phyloP scores from a whole-genome alignment of 2,888 invertebrate species.

The Athalia cordata region DNA sequence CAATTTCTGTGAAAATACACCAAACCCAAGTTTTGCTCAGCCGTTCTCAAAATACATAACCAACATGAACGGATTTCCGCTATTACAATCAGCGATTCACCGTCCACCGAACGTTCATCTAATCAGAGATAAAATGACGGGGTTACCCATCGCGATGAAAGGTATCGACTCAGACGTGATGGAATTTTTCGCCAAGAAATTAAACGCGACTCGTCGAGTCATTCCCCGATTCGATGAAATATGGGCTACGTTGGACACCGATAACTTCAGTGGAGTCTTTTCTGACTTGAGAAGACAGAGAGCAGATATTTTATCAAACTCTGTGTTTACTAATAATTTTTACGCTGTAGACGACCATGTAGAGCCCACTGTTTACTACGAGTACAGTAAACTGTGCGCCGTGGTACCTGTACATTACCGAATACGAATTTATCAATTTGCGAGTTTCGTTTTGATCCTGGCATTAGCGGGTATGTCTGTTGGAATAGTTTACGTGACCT shows the following conservation, averaged over 20 bases:
- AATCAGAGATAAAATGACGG: slow-evolving; percentile 11
- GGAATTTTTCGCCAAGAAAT: slow-evolving; percentile 4
- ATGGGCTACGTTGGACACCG: not conserved
- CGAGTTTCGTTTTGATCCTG: not conserved
- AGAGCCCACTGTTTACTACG: not conserved
- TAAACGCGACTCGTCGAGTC: slow-evolving; percentile 24
- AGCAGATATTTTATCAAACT: slow-evolving; percentile 9
- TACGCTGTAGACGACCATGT: not conserved
- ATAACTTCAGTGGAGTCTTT: not conserved
- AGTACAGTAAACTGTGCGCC: not conserved
- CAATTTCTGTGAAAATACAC: not conserved
- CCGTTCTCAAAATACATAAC: not conserved
- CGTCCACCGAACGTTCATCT: not conserved
- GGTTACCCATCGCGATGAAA: not conserved
- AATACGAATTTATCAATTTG: not conserved
- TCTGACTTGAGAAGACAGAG: not conserved
- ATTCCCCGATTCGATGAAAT: not conserved
- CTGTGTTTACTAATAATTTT: not conserved
- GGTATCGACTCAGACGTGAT: slow-evolving; percentile 8
- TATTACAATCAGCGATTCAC: not conserved
- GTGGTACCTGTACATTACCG: not conserved
- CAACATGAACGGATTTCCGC: slow-evolving; percentile 9
- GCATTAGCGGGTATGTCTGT: not conserved
- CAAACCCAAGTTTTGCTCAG: not conserved
- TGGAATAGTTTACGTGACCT: slow-evolving; percentile 2